Evolutionary conservation across 2,888 invertebrate species (phyloP).

Genomic region (Conomelus anceps): DNA sequence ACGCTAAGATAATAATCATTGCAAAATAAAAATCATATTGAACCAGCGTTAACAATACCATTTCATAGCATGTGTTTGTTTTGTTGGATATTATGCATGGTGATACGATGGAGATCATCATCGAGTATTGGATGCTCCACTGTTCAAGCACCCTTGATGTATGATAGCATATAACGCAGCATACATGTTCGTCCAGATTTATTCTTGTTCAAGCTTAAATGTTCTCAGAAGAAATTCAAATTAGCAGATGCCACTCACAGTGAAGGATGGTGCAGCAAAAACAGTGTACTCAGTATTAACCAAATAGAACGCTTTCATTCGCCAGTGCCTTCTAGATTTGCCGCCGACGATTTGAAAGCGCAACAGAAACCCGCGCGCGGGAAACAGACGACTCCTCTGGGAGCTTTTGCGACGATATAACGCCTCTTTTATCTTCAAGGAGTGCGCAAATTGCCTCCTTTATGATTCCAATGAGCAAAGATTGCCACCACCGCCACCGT

Average conservation of each 20-base stretch:
- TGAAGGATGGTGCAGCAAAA: neutral
- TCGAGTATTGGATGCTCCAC: too few relatives aligned
- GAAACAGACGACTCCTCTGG: neutral
- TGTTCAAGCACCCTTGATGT: too few relatives aligned
- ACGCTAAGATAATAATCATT: too few relatives aligned
- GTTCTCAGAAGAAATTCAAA: neutral
- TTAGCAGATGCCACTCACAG: neutral
- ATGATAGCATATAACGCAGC: too few relatives aligned
- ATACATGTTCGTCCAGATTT: neutral
- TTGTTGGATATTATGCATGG: too few relatives aligned
- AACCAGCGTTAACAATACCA: too few relatives aligned
- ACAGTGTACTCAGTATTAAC: neutral
- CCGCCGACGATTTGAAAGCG: neutral
- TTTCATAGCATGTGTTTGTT: too few relatives aligned
- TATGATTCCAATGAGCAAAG: neutral
- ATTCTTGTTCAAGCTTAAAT: neutral
- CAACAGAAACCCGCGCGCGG: too few relatives aligned
- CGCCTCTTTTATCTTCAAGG: neutral
- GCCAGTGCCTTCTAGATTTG: neutral
- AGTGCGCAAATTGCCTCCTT: neutral
- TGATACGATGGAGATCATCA: too few relatives aligned
- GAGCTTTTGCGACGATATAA: neutral
- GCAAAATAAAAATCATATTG: too few relatives aligned
- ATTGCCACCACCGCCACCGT: neutral
- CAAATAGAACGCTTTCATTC: neutral